These are phyloP conservation scores for Epizoanthus fatuus DNA, from an alignment of 92 coral and sea anemone genomes.

Conservation along the genomic window DNA sequence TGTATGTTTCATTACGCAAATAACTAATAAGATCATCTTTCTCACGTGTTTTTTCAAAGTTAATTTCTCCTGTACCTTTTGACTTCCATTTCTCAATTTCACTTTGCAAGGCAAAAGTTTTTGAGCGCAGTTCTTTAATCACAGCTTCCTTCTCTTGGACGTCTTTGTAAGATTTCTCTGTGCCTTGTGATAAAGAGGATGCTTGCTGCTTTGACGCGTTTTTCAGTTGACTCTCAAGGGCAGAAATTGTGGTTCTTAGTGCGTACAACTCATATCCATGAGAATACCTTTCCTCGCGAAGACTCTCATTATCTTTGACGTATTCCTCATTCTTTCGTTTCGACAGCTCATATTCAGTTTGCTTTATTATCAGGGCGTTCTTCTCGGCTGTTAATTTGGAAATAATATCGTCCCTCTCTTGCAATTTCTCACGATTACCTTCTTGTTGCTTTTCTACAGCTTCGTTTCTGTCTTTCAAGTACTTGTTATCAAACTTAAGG, in stretches of 20 bases:
- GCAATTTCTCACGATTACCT: background rate
- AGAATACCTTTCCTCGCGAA: slow-evolving; percentile 14
- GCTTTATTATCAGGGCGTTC: background rate
- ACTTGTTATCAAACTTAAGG: slow-evolving; percentile 21
- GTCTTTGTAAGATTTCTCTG: slow-evolving; percentile 3
- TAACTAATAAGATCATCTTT: slow-evolving; percentile 37
- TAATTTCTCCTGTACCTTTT: background rate
- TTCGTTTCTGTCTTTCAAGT: slow-evolving; percentile 30
- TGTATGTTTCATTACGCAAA: slow-evolving; percentile 35
- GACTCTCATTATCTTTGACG: slow-evolving; percentile 16
- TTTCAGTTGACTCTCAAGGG: slow-evolving; percentile 11
- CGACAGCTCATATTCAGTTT: background rate
- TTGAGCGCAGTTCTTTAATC: slow-evolving; percentile 9
- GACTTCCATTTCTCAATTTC: slow-evolving; percentile 1
- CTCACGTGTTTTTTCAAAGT: background rate
- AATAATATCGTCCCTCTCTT: slow-evolving; percentile 1
- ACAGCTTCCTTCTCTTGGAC: slow-evolving; percentile 18
- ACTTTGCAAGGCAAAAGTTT: background rate
- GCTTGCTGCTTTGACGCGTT: background rate
- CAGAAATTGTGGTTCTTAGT: background rate
- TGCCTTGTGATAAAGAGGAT: background rate
- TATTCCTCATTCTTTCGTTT: slow-evolving; percentile 27
- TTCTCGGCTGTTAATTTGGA: slow-evolving; percentile 19
- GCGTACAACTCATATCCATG: background rate
- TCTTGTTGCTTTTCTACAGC: background rate